Evolutionary conservation across 92 coral and sea anemone genomes (phyloP).

Genomic region (Actinostola sp.): DNA sequence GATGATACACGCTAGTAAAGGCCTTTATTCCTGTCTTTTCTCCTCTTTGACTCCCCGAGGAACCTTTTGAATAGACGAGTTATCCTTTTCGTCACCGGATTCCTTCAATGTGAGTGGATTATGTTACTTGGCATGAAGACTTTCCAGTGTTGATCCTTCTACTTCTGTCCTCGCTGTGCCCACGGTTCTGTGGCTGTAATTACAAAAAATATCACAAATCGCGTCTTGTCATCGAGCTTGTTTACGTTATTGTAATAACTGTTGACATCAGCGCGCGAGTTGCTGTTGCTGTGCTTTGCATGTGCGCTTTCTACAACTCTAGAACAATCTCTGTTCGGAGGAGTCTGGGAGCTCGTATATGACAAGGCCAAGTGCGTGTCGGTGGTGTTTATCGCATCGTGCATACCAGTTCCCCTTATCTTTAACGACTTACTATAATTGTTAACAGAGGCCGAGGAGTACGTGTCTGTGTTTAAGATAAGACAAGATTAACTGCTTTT

Average conservation of each 20-base stretch:
- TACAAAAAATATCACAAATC: conserved; percentile 22
- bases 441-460: conserved; percentile 54
- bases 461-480: conserved; percentile 55
- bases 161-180: conserved; percentile 39
- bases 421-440: conserved; percentile 56
- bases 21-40: conserved; percentile 13
- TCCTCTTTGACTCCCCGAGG: conserved; percentile 8
- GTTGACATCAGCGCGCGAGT: conserved; percentile 26
- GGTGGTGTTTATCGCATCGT: conserved; percentile 26
- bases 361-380: conserved; percentile 45
- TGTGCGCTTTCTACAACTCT: conserved; percentile 17
- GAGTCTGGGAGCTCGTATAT: conserved; percentile 1
- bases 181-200: conserved; percentile 30
- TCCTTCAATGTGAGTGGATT: conserved; percentile 23
- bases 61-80: conserved; percentile 29
- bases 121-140: conserved; percentile 18
- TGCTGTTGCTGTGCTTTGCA: conserved; percentile 6
- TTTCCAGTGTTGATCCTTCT: not conserved
- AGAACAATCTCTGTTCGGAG: conserved; percentile 6
- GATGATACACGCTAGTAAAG: not conserved
- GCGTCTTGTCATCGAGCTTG: conserved; percentile 21
- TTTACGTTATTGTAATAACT: conserved; percentile 33
- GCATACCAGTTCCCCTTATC: conserved; percentile 52
- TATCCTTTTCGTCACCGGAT: conserved; percentile 41
- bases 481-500: conserved; percentile 49